phyloP scores from a whole-genome alignment of 2,888 invertebrate genomes.

The Tipula lateralis region DNA sequence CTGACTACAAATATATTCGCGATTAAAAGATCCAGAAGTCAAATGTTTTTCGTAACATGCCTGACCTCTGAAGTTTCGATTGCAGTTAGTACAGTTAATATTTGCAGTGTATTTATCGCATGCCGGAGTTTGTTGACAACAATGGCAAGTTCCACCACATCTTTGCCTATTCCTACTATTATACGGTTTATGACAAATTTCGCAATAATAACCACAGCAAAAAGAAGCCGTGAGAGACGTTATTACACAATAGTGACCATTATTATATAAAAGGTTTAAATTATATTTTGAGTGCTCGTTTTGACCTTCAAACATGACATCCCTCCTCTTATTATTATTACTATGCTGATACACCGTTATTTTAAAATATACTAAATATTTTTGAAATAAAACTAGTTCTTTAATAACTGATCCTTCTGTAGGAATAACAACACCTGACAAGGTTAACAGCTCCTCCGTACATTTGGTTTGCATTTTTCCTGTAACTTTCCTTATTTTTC shows the following conservation, averaged over 20 bases:
- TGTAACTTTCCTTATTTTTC: background rate
- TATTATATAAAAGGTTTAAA: too few species aligned
- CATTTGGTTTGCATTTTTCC: background rate
- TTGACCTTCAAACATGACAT: too few species aligned
- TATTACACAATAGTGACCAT: too few species aligned
- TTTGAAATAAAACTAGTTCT: too few species aligned
- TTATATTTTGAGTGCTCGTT: too few species aligned
- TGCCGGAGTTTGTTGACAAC: too few species aligned
- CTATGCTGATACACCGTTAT: too few species aligned
- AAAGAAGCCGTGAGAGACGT: too few species aligned
- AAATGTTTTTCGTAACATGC: background rate
- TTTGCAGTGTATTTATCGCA: too few species aligned
- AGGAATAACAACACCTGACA: background rate
- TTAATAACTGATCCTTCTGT: background rate
- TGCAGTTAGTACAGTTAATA: too few species aligned
- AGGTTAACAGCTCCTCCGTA: background rate
- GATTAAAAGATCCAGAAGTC: background rate
- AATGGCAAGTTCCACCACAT: constrained; percentile 31
- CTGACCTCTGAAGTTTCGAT: background rate
- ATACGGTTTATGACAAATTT: constrained; percentile 36
- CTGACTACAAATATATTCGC: background rate
- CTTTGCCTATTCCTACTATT: constrained; percentile 33
- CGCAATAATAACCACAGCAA: constrained; percentile 38
- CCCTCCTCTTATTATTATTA: constrained; percentile 29
- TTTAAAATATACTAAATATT: too few species aligned